These are phyloP conservation scores for Sebastes oblongus DNA, from an alignment of 2,797 vertebrate genomes.

Conservation along the genomic window DNA sequence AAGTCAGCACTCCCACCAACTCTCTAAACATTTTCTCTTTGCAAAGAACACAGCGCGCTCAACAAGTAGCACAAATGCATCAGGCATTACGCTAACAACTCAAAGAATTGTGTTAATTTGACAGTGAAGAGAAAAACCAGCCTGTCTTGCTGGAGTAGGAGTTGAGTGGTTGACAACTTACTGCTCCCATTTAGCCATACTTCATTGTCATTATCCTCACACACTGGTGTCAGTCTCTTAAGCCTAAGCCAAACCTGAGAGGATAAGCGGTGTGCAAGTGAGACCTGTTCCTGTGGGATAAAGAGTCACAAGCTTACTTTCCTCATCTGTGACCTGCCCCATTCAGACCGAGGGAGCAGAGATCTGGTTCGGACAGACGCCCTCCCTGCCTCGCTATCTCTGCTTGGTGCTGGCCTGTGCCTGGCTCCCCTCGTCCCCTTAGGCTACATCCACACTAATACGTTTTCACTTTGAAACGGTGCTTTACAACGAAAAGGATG, in stretches of 20 bases:
- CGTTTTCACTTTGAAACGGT: not conserved
- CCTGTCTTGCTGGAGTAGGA: not conserved
- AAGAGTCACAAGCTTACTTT: constrained; percentile 15
- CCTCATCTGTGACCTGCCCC: constrained; percentile 19
- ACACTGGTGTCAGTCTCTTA: constrained; percentile 25
- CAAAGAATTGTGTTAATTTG: not conserved
- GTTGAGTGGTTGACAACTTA: not conserved
- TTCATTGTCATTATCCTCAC: constrained; percentile 39
- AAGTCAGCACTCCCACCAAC: not conserved
- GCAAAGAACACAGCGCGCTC: not conserved
- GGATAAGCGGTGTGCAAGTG: constrained; percentile 33
- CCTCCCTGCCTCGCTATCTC: not conserved
- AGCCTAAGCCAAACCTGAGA: constrained; percentile 36
- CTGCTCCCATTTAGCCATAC: not conserved
- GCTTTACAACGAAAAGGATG: no score
- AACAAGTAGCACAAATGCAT: not conserved
- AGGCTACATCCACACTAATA: no score
- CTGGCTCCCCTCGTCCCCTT: constrained; percentile 1
- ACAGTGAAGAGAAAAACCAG: not conserved
- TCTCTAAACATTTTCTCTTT: not conserved
- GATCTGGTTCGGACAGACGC: constrained; percentile 11
- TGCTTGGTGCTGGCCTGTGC: constrained; percentile 1
- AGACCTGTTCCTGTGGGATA: constrained; percentile 35
- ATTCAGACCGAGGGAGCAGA: constrained; percentile 17
- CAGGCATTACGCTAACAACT: not conserved